phyloP scores from a whole-genome alignment of 2,113 vertebrate species.

The Lagopus leucura region DNA sequence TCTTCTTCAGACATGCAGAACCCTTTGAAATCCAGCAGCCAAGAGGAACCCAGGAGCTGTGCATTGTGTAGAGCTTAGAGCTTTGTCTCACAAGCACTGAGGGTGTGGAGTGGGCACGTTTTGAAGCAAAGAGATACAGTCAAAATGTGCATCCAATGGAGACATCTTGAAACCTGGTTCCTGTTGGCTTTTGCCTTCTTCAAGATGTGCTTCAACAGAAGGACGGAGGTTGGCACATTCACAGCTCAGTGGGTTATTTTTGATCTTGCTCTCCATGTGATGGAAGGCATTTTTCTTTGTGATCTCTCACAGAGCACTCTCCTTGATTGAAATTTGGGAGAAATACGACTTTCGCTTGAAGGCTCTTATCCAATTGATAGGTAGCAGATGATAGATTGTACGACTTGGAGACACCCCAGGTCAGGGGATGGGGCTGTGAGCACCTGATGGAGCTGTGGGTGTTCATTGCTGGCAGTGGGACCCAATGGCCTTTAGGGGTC shows the following conservation, averaged over 20 bases:
- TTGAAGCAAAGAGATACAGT: neutral
- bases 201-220: neutral
- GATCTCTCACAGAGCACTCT: neutral
- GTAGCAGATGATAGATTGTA: neutral
- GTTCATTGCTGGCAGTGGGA: no score
- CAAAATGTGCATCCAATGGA: neutral
- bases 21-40: neutral
- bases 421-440: no score
- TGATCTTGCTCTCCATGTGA: neutral
- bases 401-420: no score
- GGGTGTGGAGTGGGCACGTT: neutral
- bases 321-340: neutral
- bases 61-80: fast-evolving
- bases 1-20: neutral
- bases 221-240: neutral
- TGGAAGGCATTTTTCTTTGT: neutral
- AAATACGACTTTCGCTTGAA: neutral
- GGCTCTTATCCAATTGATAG: neutral
- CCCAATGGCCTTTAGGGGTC: no score
- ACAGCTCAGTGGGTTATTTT: neutral
- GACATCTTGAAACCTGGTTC: neutral
- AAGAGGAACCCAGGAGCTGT: neutral
- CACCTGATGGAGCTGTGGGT: no score
- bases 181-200: neutral
- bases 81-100: neutral